A percentile compares a stretch with the other conserved stretches of the same genome.
Conservation (phyloP, 2,797 vertebrate genomes). For the Sebastiscus albofasciatus region DNA sequence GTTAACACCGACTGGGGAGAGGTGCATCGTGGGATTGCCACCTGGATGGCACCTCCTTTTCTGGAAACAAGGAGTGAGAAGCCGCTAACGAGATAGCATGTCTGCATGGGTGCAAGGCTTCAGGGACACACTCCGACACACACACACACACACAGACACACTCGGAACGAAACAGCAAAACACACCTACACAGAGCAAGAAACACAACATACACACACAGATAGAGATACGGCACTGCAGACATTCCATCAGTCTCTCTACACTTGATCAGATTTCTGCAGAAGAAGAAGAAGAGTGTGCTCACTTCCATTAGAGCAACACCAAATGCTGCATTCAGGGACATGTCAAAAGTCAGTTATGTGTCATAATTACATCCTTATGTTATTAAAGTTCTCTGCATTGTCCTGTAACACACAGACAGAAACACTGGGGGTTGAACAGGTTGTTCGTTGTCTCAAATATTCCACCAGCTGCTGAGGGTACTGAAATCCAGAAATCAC, state of each 20-base stretch:
- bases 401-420: background rate
- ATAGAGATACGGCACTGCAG: background rate
- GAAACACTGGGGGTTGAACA: background rate
- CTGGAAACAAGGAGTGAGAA: conserved; percentile 80
- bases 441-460: background rate
- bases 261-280: conserved; percentile 41
- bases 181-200: conserved; percentile 26
- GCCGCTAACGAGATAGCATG: conserved; percentile 83
- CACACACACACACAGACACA: conserved; percentile 4
- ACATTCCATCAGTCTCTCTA: conserved; percentile 43
- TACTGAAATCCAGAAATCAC: conserved; percentile 11
- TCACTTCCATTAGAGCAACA: background rate
- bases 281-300: background rate
- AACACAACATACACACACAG: background rate
- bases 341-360: background rate
- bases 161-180: conserved; percentile 10
- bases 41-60: conserved; percentile 79
- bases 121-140: conserved; percentile 21
- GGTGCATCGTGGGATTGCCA: conserved; percentile 75
- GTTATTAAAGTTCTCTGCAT: background rate
- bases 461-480: background rate
- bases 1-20: conserved; percentile 57
- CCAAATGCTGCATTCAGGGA: background rate
- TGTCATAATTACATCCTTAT: background rate
- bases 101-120: conserved; percentile 78